Evolutionary conservation across 2,797 vertebrate genomes (phyloP), one percentile per base, ranked within the genome.

Genomic region (Darevskia mixta): DNA sequence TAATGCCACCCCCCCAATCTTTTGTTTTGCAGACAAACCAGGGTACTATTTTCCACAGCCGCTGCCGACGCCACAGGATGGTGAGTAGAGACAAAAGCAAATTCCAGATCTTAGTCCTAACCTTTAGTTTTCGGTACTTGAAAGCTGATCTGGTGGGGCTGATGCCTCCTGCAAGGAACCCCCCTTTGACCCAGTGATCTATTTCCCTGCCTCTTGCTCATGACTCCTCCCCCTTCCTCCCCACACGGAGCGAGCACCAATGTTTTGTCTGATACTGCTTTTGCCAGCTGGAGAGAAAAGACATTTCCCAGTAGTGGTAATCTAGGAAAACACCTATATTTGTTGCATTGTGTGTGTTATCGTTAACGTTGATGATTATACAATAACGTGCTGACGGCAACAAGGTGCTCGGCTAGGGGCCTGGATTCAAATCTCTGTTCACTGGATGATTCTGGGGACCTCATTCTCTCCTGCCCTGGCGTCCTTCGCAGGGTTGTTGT

Each of bases 21-120:
- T 92, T n/a, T 87, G 64, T 90, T 94, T 86, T 91, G 77, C 94
- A 98, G 97, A 98, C 92, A 98, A 97, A 87, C 97, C 97, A 35
- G 97, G 95, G 41, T 96, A 94, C 41, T 97, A 97, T 67, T 97
- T 97, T 73, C 95, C 96, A 0, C 95, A 96, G 83, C 95, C 94
- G 0, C 94, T 94, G 3, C 89, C 94, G 0, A 90, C 92, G 0
- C 96, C 96, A 1, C 95, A 95, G 41, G 97, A 97, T 91, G 97
- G 97, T 98, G 69, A 97, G 97, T 97, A 49, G 66, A 1, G 2
- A 23, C 61, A 7, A 23, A 23, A 23, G 61, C 17, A 23, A 2
- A 25, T 1, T 0, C 76, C 55, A n/a, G 72, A 79, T 61, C 32
- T 45, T 61, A 9, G 32, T 2, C 35, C 73, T 17, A 66, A 78